A percentile compares a stretch with the other conserved stretches of the same genome.
phyloP scores from a whole-genome alignment of 2,888 invertebrate species.

The Unio pictorum region DNA sequence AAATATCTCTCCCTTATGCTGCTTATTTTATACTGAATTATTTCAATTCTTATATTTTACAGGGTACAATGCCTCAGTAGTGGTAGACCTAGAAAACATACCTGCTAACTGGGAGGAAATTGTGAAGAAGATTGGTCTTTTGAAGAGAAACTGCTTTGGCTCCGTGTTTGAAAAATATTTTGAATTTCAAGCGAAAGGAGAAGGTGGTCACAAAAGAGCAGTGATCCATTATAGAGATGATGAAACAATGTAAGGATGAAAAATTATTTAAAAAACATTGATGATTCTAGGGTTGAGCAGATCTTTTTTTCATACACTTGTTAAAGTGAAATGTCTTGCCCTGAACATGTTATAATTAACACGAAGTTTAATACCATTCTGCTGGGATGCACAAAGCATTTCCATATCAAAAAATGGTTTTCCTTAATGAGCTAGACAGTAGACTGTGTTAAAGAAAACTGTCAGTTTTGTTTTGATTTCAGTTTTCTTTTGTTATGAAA shows the following conservation, averaged over 20 bases:
- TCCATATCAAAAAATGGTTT: no score
- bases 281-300: no score
- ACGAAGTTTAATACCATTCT: no score
- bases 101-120: conserved; percentile 90
- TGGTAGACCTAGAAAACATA: conserved; percentile 93
- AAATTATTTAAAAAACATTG: background rate
- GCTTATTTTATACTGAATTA: background rate
- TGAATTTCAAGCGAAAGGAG: conserved; percentile 90
- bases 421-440: no score
- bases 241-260: conserved; percentile 88
- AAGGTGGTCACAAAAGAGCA: conserved; percentile 91
- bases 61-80: conserved; percentile 95
- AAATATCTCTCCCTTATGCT: no score
- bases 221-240: conserved; percentile 99
- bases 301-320: no score
- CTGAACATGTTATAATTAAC: no score
- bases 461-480: no score
- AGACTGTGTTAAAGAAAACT: no score
- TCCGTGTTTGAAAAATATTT: conserved; percentile 99
- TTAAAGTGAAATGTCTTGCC: no score
- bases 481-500: no score
- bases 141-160: conserved; percentile 99
- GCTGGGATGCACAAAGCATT: no score
- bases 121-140: conserved; percentile 91
- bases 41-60: conserved; percentile 21